Percentiles rank a stretch among this genome's conserved stretches.
These are phyloP conservation scores for Podocnemis expansa DNA, from an alignment of 2,113 vertebrate genomes.

Conservation along the genomic window DNA sequence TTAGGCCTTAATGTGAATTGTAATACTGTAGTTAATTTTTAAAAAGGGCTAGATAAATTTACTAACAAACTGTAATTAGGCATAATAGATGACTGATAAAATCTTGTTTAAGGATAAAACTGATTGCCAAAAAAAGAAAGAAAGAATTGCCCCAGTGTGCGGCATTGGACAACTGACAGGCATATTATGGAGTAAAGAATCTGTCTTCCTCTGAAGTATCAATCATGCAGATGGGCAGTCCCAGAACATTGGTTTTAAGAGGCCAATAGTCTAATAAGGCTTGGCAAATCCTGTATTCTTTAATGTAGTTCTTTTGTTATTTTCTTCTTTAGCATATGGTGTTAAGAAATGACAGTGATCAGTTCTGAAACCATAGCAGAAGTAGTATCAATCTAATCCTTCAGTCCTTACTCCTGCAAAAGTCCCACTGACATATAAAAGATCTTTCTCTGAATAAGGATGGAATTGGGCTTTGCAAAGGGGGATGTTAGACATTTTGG, in stretches of 20 bases:
- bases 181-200: neutral
- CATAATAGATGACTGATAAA: neutral
- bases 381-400: neutral
- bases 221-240: neutral
- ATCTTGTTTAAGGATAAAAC: neutral
- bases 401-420: neutral
- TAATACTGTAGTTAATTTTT: neutral
- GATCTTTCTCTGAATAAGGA: neutral
- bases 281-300: neutral
- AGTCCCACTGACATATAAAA: neutral
- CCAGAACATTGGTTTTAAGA: neutral
- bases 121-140: neutral
- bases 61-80: neutral
- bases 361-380: neutral
- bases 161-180: neutral
- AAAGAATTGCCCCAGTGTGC: neutral
- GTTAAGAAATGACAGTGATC: neutral
- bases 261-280: neutral
- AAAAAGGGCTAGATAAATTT: neutral
- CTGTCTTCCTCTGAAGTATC: neutral
- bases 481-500: neutral
- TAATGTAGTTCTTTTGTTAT: too few species aligned
- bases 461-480: neutral
- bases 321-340: neutral
- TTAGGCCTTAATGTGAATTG: neutral